Percentiles rank a stretch among this genome's conserved stretches.
phyloP scores from a whole-genome alignment of 1,140 invertebrate genomes.

The Saccostrea cuccullata region DNA sequence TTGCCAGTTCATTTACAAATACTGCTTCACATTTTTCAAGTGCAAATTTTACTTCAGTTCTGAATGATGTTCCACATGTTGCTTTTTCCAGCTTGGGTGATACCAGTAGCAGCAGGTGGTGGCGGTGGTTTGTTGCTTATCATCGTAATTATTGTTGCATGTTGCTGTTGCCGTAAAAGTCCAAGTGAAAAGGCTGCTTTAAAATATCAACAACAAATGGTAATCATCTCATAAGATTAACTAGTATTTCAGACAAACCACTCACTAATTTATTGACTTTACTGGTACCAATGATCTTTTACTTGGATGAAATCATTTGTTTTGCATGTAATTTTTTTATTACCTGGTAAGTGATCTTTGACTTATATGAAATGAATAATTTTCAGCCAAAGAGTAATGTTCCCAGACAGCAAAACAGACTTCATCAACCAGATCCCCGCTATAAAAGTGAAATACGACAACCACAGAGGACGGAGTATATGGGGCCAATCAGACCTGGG shows the following conservation, averaged over 20 bases:
- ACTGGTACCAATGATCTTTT: too few species aligned
- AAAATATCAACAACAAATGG: neutral
- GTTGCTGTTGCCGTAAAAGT: slow-evolving; percentile 39
- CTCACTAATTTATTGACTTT: too few species aligned
- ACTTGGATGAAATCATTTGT: too few species aligned
- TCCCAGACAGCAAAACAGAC: neutral
- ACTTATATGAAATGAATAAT: neutral
- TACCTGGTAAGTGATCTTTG: neutral
- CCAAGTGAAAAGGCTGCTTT: neutral
- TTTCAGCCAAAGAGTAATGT: neutral
- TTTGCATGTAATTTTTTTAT: too few species aligned
- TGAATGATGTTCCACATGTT: neutral
- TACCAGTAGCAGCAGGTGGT: slow-evolving; percentile 40
- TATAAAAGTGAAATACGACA: slow-evolving; percentile 27
- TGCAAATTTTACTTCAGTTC: too few species aligned
- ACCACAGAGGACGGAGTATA: neutral
- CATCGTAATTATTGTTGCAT: slow-evolving; percentile 20
- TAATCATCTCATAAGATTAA: neutral
- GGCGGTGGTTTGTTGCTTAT: slow-evolving; percentile 37
- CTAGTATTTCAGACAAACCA: too few species aligned
- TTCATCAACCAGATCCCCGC: neutral
- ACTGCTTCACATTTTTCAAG: too few species aligned
- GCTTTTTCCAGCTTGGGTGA: slow-evolving; percentile 30
- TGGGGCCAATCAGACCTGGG: neutral
- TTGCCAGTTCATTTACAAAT: too few species aligned